phyloP scores from a whole-genome alignment of 2,888 invertebrate genomes.

The Lymantria dispar region DNA sequence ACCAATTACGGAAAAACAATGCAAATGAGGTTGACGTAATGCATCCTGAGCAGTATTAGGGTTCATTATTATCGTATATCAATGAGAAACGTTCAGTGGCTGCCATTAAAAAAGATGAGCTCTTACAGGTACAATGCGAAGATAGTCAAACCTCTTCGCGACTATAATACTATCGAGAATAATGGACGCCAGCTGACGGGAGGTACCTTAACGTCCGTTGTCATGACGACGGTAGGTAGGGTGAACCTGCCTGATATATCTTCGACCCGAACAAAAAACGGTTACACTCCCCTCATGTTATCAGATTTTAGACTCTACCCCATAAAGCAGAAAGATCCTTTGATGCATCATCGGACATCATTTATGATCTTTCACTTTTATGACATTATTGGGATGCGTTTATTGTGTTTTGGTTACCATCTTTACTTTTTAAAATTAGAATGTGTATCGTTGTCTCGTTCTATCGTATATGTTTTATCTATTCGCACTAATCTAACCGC shows the following conservation, averaged over 20 bases:
- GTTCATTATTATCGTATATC: constrained; percentile 50
- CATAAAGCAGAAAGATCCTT: constrained; percentile 56
- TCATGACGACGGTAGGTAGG: constrained; percentile 75
- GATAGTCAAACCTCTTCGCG: constrained; percentile 57
- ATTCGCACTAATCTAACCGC: constrained; percentile 56
- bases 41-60: constrained; percentile 46
- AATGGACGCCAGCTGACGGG: constrained; percentile 81
- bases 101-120: constrained; percentile 55
- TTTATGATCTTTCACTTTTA: constrained; percentile 60
- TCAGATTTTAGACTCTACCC: constrained; percentile 65
- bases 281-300: constrained; percentile 47
- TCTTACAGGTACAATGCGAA: constrained; percentile 62
- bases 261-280: constrained; percentile 58
- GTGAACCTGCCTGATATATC: constrained; percentile 78
- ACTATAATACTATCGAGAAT: constrained; percentile 67
- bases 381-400: constrained; percentile 67
- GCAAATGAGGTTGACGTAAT: constrained; percentile 48
- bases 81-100: constrained; percentile 54
- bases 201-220: constrained; percentile 75
- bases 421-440: constrained; percentile 82
- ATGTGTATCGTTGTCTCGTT: constrained; percentile 62
- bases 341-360: constrained; percentile 51
- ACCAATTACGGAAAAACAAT: constrained; percentile 49
- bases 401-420: constrained; percentile 80
- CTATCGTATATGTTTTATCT: constrained; percentile 36